These are phyloP conservation scores for Leucophora obtusa DNA, from an alignment of 2,888 invertebrate genomes.

Conservation along the genomic window DNA sequence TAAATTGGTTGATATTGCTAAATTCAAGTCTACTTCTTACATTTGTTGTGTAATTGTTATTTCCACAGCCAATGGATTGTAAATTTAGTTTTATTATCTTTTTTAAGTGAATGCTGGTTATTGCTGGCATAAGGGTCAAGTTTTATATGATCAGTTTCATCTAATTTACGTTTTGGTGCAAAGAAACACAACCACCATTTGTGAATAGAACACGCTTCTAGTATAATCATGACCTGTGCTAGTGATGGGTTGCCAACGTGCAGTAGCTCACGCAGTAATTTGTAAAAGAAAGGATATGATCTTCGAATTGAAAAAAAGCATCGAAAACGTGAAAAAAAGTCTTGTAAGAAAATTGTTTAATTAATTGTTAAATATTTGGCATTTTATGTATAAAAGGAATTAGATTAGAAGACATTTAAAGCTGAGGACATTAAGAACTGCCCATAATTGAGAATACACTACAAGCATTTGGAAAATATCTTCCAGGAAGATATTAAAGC, in stretches of 20 bases:
- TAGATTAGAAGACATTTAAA: not conserved
- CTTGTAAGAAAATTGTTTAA: conserved; percentile 20
- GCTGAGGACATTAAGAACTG: no score
- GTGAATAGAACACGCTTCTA: conserved; percentile 33
- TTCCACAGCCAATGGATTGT: conserved; percentile 40
- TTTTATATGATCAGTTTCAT: conserved; percentile 61
- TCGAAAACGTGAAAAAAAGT: conserved; percentile 26
- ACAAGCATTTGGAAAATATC: no score
- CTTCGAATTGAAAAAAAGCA: conserved; percentile 27
- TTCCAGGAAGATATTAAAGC: no score
- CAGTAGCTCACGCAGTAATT: conserved; percentile 65
- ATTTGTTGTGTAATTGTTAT: conserved; percentile 57
- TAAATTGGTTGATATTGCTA: conserved; percentile 31
- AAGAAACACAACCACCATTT: conserved; percentile 18
- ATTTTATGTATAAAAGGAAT: conserved; percentile 3
- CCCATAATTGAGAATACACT: no score
- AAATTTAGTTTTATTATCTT: conserved; percentile 55
- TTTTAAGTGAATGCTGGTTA: conserved; percentile 17
- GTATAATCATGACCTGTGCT: conserved; percentile 49
- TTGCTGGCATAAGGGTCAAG: conserved; percentile 56
- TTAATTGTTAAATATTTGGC: conserved; percentile 4
- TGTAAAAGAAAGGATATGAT: conserved; percentile 49
- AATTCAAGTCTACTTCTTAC: conserved; percentile 17
- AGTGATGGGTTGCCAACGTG: conserved; percentile 61
- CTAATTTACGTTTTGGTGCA: conserved; percentile 48